Evolutionary conservation across 2,113 vertebrate species (phyloP).

Genomic region (Tupaia tana): DNA sequence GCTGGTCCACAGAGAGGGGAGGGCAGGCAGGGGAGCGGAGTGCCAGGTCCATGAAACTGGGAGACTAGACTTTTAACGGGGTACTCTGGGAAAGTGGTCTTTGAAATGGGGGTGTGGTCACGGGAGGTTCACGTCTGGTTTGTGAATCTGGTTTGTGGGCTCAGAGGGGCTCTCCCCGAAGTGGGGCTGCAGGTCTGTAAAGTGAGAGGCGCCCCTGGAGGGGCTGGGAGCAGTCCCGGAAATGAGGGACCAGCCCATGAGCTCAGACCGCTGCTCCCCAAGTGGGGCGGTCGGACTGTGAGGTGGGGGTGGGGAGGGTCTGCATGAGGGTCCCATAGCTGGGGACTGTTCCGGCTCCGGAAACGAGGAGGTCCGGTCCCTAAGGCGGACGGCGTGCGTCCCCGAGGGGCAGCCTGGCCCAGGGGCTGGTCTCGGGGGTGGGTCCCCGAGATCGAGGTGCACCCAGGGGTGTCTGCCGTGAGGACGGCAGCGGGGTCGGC

Average conservation of each 20-base stretch:
- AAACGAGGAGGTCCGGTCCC: background rate
- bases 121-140: background rate
- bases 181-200: background rate
- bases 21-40: background rate
- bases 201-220: background rate
- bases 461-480: background rate
- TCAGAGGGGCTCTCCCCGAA: background rate
- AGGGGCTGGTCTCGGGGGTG: background rate
- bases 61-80: background rate
- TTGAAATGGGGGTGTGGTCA: conserved; percentile 55
- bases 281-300: background rate
- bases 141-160: background rate
- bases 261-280: background rate
- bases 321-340: background rate
- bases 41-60: background rate
- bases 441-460: background rate
- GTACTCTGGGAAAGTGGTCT: conserved; percentile 7
- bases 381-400: background rate
- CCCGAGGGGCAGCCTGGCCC: background rate
- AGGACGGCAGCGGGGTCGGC: background rate
- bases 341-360: background rate
- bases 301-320: conserved; percentile 29
- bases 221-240: background rate
- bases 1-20: background rate
- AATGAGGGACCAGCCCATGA: background rate